Base-by-base conservation (phyloP, 2,113 vertebrate species). In the Ranitomeya variabilis region DNA sequence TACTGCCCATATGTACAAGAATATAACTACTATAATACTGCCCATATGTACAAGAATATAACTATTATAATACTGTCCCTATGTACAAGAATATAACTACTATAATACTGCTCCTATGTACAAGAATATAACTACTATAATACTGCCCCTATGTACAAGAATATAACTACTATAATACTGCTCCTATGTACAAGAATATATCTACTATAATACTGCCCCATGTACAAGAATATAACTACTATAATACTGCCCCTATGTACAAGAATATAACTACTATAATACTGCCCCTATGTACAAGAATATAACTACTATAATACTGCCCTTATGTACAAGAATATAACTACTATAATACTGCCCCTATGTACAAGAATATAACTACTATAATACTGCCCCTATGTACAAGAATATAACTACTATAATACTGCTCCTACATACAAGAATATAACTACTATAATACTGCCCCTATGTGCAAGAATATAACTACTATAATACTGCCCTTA, bases 201-300 rank as follows among this genome's bases (percentile, higher is more conserved):
- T 2, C 21, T 67, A 67, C 66, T 67, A 67, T 67, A 67, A 67
- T n/a, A 11, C 66, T 67, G 21, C 66, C 9, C 66, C 19, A 66
- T 66, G 62, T 66, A 66, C 62, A 66, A 21, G 62, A 67, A n/a
- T 67, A 67, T 67, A 67, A 66, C 62, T 66, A 66, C 62, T 64
- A 31, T n/a, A 13, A 4, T 10, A n/a, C 21, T n/a, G 13, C 10
- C 13, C 59, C 13, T 14, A 14, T 62, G 19, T 23, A 69, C 12
- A 64, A 21, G 18, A 19, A 13, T 69, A 5, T 26, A 26, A 31
- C 26, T 31, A 31, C 2, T 18, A 23, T 8, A 67, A 67, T 67
- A 11, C 66, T 23, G 66, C 66, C 3, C 64, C 21, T 67, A 67
- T 67, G n/a, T 67, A 67, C 66, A 67, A 67, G 21, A 67, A 67